Conservation (phyloP, 2,113 vertebrate species). For the Glaucidium brasilianum region DNA sequence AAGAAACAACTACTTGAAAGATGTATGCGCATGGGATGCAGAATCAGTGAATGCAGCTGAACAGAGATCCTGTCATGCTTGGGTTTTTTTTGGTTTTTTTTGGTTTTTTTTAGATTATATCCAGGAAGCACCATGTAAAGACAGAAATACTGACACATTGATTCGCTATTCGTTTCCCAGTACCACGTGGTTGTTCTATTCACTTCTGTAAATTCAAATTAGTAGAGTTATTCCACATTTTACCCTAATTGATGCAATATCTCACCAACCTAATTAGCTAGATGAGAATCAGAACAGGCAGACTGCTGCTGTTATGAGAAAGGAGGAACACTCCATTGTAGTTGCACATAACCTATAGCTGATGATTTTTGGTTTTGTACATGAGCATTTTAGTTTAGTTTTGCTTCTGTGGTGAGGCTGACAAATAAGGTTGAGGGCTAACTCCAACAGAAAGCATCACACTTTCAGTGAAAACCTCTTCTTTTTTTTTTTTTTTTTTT, state of each 20-base stretch:
- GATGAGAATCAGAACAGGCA: background rate
- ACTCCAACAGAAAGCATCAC: background rate
- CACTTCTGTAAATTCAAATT: background rate
- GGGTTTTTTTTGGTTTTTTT: background rate
- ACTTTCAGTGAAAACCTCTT: background rate
- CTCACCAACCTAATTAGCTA: background rate
- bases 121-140: background rate
- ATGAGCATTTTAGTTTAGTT: background rate
- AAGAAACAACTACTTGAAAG: background rate
- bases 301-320: background rate
- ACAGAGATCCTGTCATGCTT: background rate
- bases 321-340: background rate
- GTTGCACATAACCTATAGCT: background rate
- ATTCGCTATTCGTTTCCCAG: background rate
- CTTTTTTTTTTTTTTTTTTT: background rate
- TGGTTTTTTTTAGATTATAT: background rate
- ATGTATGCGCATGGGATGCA: background rate
- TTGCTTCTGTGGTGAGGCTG: background rate
- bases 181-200: background rate
- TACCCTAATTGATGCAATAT: background rate
- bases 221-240: background rate
- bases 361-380: background rate
- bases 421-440: background rate
- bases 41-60: background rate
- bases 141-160: background rate